Evolutionary conservation across 2,888 invertebrate species (phyloP), one percentile per base, ranked within the genome.

Genomic region (Odiellus spinosus): DNA sequence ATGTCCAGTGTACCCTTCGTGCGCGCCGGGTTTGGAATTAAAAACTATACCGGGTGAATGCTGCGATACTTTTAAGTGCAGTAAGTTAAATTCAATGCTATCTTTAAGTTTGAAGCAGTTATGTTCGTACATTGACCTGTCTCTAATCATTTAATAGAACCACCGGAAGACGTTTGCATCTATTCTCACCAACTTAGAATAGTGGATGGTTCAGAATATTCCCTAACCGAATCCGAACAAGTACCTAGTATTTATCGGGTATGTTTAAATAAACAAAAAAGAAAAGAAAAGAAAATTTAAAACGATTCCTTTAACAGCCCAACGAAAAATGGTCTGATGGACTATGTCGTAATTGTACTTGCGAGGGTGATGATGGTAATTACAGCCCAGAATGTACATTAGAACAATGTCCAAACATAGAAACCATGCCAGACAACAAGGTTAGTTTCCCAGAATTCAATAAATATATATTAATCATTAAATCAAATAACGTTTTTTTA

Each of bases 251-350:
- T 45, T n/a, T 44, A 48, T 19, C 44, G 48, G 45, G 51, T 51
- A 40, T 41, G 19, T 45, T 3, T 15, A 18, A 44, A 17, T 19
- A 36, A n/a, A n/a, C n/a, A 15, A 14, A 3, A 39, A 14, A 14
- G n/a, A 14, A 15, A 15, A 39, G 11, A 39, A 14, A 15, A 39
- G 10, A 20, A 33, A 17, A 17, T 39, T 38, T 12, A 35, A n/a
- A 26, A 35, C 41, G 48, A 20, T 21, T 47, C 42, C 45, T 17
- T 47, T 39, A 39, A 0, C 55, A 76, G 76, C 52, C 69, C 35
- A 74, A 76, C n/a, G 71, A 74, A 2, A 70, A 65, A 0, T 82
- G 82, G 82, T 60, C 68, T 50, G 80, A 82, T 61, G 81, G 80
- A 0, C 76, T 77, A 15, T 82, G 82, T 58, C 73, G 75, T 34